Percentiles rank a stretch among this genome's conserved stretches.
phyloP scores from a whole-genome alignment of 1,140 invertebrate genomes.

The Drosophila lacertosa region DNA sequence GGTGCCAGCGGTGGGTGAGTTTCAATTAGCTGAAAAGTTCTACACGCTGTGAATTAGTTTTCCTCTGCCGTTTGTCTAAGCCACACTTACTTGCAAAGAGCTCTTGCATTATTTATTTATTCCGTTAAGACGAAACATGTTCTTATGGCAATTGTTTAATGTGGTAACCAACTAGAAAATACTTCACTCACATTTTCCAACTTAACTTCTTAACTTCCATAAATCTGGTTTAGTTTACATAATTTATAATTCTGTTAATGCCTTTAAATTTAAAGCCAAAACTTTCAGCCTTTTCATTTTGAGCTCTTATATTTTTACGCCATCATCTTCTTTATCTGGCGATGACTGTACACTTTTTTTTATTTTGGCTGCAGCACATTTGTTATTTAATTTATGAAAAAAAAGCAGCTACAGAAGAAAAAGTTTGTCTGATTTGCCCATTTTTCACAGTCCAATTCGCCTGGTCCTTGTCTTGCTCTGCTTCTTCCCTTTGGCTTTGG shows the following conservation, averaged over 20 bases:
- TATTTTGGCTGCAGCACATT: constrained; percentile 10
- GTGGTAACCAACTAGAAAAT: too few relatives aligned
- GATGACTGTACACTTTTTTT: constrained; percentile 10
- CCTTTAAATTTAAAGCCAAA: background rate
- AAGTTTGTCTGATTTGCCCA: constrained; percentile 20
- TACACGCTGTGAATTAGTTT: constrained; percentile 3
- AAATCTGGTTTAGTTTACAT: too few relatives aligned
- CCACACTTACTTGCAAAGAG: background rate
- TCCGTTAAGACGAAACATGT: background rate
- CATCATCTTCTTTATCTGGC: background rate
- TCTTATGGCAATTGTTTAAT: too few relatives aligned
- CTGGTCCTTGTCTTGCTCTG: background rate
- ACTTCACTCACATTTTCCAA: too few relatives aligned
- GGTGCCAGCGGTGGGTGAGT: background rate
- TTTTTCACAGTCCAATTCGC: background rate
- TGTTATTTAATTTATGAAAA: background rate
- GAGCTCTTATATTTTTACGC: background rate
- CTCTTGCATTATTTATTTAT: background rate
- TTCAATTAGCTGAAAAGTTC: constrained; percentile 38
- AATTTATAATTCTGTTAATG: too few relatives aligned
- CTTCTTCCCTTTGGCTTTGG: background rate
- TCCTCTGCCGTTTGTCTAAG: background rate
- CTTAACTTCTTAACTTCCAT: too few relatives aligned
- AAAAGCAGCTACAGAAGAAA: too few relatives aligned
- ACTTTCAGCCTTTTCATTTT: background rate